Base-by-base conservation (phyloP, 1,140 invertebrate genomes). In the Belonocnema kinseyi region DNA sequence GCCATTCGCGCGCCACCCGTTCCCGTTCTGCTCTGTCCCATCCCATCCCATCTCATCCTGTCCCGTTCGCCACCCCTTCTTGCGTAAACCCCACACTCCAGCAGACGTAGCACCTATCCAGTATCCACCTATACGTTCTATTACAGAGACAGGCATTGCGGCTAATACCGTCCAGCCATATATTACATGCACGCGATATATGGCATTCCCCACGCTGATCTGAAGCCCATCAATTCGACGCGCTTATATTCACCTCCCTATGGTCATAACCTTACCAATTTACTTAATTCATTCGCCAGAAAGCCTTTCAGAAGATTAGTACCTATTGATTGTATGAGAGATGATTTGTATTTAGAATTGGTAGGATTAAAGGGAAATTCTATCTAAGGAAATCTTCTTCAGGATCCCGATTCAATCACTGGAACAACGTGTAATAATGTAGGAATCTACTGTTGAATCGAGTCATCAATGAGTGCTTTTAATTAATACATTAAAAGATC, bases 91-190 rank as follows among this genome's bases (percentile, higher is more conserved):
- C 72, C 54, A 51, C 70, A 52, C 21, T 75, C 78, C 71, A 72
- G 58, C 79, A 75, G 77, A 72, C 66, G 10, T 54, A 13, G 16
- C 50, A 66, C n/a, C 56, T 40, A 66, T 54, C 76, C 70, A 58
- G n/a, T 77, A 74, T 75, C 72, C 75, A 79, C 75, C 80, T 76
- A 66, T 66, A 83, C 74, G 80, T 85, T 88, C 88, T 86, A 89
- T 87, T 87, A 88, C 83, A 83, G 80, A 81, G 82, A 85, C 86
- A 86, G 85, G 81, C 84, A 87, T 87, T 87, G 86, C 87, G 88
- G 87, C 86, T 90, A 88, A 90, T 89, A 85, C 86, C 85, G 85
- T 84, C 83, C 88, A 80, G 82, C 83, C 87, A 86, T 90, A 89
- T 88, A 88, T 90, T 90, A 89, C 83, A 75, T 82, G 84, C 85